Conservation (phyloP, 30 jellyfish, hydroid and myxozoan genomes). For the Nemopilema nomurai region DNA sequence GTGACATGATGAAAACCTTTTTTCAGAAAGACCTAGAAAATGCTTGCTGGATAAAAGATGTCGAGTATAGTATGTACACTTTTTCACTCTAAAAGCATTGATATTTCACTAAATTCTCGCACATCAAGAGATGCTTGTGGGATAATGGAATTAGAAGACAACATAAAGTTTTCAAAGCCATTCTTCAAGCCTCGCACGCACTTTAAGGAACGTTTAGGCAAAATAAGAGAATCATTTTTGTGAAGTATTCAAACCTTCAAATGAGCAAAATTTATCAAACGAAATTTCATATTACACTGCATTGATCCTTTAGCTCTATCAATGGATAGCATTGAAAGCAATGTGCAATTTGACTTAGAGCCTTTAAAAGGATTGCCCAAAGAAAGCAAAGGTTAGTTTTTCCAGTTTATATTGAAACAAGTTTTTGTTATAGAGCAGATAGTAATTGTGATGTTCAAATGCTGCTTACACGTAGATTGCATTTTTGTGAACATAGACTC, state of each 20-base stretch:
- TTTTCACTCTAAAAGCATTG: neutral
- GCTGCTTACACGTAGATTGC: neutral
- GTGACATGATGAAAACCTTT: conserved; percentile 20
- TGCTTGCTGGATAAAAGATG: conserved; percentile 39
- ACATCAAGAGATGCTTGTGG: neutral
- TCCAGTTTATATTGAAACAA: neutral
- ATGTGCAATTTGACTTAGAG: conserved; percentile 10
- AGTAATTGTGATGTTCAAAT: neutral
- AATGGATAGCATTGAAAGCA: conserved; percentile 6
- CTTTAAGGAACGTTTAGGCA: too few species aligned
- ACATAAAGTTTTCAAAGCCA: too few species aligned
- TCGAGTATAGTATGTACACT: conserved; percentile 13
- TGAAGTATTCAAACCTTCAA: neutral
- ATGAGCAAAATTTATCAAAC: neutral
- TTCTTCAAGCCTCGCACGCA: too few species aligned
- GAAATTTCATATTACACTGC: neutral
- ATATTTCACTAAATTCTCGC: neutral
- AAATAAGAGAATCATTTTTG: too few species aligned
- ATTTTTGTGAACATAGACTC: too few species aligned
- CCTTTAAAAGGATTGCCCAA: conserved; percentile 24
- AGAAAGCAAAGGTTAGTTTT: conserved; percentile 8
- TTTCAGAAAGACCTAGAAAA: neutral
- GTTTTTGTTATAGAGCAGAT: neutral
- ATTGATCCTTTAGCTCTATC: conserved; percentile 1
- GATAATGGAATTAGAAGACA: too few species aligned